Conservation (phyloP, 2,888 invertebrate species). For the Dynastes tityus region DNA sequence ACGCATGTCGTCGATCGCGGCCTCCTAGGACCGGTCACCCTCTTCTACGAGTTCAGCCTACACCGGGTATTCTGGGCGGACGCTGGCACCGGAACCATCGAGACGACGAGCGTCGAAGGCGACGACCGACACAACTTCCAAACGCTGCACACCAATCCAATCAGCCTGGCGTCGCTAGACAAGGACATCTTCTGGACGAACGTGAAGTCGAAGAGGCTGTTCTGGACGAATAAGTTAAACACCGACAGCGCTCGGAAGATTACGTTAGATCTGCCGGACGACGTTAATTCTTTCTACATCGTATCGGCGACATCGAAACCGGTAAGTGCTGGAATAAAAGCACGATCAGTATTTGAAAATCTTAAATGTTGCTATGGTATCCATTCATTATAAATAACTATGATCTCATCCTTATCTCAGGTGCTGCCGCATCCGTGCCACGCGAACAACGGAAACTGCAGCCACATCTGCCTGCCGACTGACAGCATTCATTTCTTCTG, state of each 20-base stretch:
- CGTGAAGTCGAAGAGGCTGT: slow-evolving; percentile 73
- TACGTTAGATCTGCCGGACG: slow-evolving; percentile 65
- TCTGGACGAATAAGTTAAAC: slow-evolving; percentile 75
- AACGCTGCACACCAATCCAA: slow-evolving; percentile 69
- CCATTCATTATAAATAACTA: not conserved
- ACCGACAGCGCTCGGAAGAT: slow-evolving; percentile 65
- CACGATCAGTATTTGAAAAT: not conserved
- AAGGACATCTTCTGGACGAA: slow-evolving; percentile 82
- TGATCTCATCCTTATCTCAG: not conserved
- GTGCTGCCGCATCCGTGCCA: slow-evolving; percentile 74
- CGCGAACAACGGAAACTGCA: slow-evolving; percentile 77
- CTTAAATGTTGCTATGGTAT: not conserved
- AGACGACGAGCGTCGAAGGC: slow-evolving; percentile 78
- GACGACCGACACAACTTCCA: slow-evolving; percentile 68
- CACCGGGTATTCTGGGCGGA: slow-evolving; percentile 80
- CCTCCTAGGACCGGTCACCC: slow-evolving; percentile 73
- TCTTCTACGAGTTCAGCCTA: slow-evolving; percentile 74
- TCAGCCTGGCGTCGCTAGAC: slow-evolving; percentile 76
- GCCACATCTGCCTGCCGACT: slow-evolving; percentile 80
- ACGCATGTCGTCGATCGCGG: slow-evolving; percentile 68
- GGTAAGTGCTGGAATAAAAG: slow-evolving; percentile 46
- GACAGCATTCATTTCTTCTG: slow-evolving; percentile 66
- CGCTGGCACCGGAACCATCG: slow-evolving; percentile 77
- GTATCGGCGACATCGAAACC: slow-evolving; percentile 70
- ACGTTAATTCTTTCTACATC: slow-evolving; percentile 70